Conservation (phyloP, 2,797 vertebrate species). For the Selene dorsalis region DNA sequence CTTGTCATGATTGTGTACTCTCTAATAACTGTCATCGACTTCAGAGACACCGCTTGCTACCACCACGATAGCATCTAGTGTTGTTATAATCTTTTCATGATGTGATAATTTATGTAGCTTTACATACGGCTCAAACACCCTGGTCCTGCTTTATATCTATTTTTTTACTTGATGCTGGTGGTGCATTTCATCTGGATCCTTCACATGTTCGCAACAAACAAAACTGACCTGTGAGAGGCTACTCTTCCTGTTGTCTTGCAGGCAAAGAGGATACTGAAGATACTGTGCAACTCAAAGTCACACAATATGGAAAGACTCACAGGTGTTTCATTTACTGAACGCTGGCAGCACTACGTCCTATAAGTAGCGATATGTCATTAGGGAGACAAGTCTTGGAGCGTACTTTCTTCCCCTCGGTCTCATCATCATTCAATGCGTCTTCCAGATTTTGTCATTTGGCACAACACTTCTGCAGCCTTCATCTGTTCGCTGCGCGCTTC, state of each 20-base stretch:
- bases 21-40: too few relatives aligned
- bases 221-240: neutral
- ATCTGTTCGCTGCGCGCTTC: constrained; percentile 30
- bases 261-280: too few relatives aligned
- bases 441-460: constrained; percentile 37
- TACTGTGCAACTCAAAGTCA: neutral
- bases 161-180: neutral
- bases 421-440: constrained; percentile 7
- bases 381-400: neutral
- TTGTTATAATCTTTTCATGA: neutral
- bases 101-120: neutral
- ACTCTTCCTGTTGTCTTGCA: neutral
- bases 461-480: constrained; percentile 13
- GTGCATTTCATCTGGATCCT: too few relatives aligned
- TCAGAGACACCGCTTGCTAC: neutral
- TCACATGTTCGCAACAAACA: neutral
- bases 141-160: neutral
- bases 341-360: neutral
- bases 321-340: neutral
- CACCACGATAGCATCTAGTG: neutral
- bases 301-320: neutral
- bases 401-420: constrained; percentile 10
- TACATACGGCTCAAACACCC: neutral
- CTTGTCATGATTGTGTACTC: too few relatives aligned
- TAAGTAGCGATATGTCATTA: neutral